Percentiles rank a stretch among this genome's conserved stretches.
Conservation (phyloP, 2,888 invertebrate species). For the Rhopalosiphum nymphaeae region DNA sequence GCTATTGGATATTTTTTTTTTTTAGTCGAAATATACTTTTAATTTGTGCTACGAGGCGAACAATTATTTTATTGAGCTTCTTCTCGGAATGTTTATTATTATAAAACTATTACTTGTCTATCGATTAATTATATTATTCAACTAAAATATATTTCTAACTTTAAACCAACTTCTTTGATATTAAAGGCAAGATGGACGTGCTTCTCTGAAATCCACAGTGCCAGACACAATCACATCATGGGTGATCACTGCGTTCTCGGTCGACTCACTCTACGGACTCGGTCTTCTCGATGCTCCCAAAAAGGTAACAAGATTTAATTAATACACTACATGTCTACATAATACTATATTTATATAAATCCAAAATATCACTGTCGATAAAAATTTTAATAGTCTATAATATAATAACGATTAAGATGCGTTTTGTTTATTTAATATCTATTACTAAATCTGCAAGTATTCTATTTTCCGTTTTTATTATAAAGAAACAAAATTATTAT, state of each 20-base stretch:
- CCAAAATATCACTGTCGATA: background rate
- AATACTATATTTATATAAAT: background rate
- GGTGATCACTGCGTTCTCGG: slow-evolving; percentile 85
- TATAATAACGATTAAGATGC: background rate
- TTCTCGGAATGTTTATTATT: background rate
- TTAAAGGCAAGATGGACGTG: slow-evolving; percentile 68
- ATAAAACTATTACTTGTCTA: background rate
- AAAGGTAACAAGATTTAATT: slow-evolving; percentile 72
- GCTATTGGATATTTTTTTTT: background rate
- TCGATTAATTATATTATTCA: background rate
- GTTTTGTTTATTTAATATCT: background rate
- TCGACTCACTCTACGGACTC: slow-evolving; percentile 82
- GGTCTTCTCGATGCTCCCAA: slow-evolving; percentile 80
- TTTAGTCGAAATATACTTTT: background rate
- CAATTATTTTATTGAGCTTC: background rate
- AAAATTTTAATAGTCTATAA: background rate
- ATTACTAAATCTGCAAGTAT: background rate
- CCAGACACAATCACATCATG: slow-evolving; percentile 89
- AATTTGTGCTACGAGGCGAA: background rate
- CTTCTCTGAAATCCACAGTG: slow-evolving; percentile 72
- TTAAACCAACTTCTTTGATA: background rate
- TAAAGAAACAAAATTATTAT: background rate
- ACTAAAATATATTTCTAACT: background rate
- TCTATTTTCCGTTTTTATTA: background rate
- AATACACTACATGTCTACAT: background rate